Percentiles rank a stretch among this genome's conserved stretches.
Conservation (phyloP, 2,797 vertebrate species). For the Carcharodon carcharias region DNA sequence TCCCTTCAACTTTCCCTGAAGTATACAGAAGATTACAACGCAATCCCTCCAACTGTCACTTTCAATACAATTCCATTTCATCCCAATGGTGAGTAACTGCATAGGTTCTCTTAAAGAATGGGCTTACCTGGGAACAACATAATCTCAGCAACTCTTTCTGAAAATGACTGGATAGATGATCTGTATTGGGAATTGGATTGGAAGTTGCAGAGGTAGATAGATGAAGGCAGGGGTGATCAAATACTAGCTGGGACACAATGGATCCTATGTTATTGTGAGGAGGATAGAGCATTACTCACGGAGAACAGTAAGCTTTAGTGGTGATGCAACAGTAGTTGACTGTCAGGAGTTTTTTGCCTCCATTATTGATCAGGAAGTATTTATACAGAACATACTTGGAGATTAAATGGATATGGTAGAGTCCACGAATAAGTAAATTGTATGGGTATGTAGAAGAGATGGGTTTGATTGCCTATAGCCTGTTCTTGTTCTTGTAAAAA, state of each 20-base stretch:
- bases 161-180: background rate
- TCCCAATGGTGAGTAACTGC: slow-evolving; percentile 54
- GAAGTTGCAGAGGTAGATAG: background rate
- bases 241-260: background rate
- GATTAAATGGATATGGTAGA: background rate
- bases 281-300: background rate
- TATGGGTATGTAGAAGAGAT: background rate
- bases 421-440: background rate
- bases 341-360: background rate
- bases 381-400: background rate
- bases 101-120: slow-evolving; percentile 25
- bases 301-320: background rate
- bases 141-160: no score
- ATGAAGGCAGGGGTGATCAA: background rate
- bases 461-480: background rate
- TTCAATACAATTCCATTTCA: slow-evolving; percentile 56
- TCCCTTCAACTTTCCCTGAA: slow-evolving; percentile 46
- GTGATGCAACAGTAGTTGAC: background rate
- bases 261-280: background rate
- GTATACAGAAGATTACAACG: slow-evolving; percentile 49
- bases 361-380: background rate
- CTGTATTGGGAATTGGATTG: slow-evolving; percentile 9
- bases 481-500: slow-evolving; percentile 19
- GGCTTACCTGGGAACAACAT: background rate
- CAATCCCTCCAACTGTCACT: slow-evolving; percentile 47